A percentile compares a stretch with the other conserved stretches of the same genome.
Evolutionary conservation across 1,140 invertebrate species (phyloP).

Genomic region (Bombus impatiens): DNA sequence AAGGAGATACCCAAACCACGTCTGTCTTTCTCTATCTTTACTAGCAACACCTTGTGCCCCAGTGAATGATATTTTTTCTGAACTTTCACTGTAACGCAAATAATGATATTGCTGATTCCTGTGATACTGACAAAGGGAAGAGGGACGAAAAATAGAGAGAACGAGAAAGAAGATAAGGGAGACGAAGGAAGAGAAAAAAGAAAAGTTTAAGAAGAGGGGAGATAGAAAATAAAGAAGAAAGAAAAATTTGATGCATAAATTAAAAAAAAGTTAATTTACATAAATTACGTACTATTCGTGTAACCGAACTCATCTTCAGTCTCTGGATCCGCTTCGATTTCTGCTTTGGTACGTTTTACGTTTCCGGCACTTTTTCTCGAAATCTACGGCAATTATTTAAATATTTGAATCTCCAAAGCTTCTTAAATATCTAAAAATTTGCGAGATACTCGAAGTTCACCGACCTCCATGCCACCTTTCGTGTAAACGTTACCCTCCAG

Average conservation of each 20-base stretch:
- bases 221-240: not conserved
- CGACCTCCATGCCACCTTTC: slow-evolving; percentile 89
- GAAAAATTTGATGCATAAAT: no score
- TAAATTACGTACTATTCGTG: slow-evolving; percentile 90
- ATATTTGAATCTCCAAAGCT: not conserved
- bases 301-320: slow-evolving; percentile 96
- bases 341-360: slow-evolving; percentile 89
- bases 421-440: not conserved
- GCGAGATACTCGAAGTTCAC: not conserved
- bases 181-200: no score
- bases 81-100: slow-evolving; percentile 89
- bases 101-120: not conserved
- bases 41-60: slow-evolving; percentile 86
- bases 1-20: slow-evolving; percentile 94
- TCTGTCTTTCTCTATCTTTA: slow-evolving; percentile 87
- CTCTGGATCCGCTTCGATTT: slow-evolving; percentile 90
- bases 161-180: not conserved
- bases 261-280: not conserved
- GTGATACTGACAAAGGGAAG: not conserved
- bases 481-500: slow-evolving; percentile 90
- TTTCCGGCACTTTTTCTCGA: slow-evolving; percentile 94
- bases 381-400: slow-evolving; percentile 84
- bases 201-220: fast-evolving
- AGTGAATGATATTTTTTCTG: slow-evolving; percentile 94
- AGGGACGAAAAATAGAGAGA: not conserved